Evolutionary conservation across 2,888 invertebrate genomes (phyloP), one percentile per base, ranked within the genome.

Genomic region (Hyposoter didymator): DNA sequence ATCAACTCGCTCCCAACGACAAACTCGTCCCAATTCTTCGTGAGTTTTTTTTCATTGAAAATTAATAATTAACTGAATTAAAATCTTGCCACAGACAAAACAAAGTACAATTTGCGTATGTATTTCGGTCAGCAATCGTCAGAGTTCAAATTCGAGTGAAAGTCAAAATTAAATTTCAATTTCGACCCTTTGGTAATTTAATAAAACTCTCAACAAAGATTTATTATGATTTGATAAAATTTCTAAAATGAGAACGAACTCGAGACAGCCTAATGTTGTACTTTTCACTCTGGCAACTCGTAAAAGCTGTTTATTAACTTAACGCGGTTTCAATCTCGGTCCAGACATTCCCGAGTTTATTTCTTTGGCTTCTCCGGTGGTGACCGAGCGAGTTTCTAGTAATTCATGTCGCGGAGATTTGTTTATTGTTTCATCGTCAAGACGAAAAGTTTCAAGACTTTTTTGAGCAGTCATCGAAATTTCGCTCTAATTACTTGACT

Each of bases 1-100:
- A 95, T 90, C 95, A 96, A 89, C 94, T 96, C 75, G 94, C 95
- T 32, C 95, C 96, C 47, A 95, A 95, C 84, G 96, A 96, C 90
- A 96, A 96, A 91, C 95, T 97, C 82, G 95, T 96, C 92, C 95
- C 95, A 86, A 95, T 97, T 87, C 94, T 96, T 90, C 93, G 94
- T 94, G 84, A 92, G 91, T 87, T 79, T n/a, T 45, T 70, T 81
- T 64, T 45, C 39, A 39, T 39, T 10, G 39, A 39, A 39, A 39
- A 39, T 39, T 8, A 39, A 39, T 8, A 39, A 39, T 39, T 8
- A 39, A 1, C 39, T 5, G 7, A 39, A 10, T 39, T 39, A 10
- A 1, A 39, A 39, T 1, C 39, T 39, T 7, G 39, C 10, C 39
- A 10, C 39, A 5, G 1, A 39, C 8, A 39, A 39, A 39, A 39